phyloP scores from a whole-genome alignment of 2,888 invertebrate genomes.

The Zootermopsis nevadensis region DNA sequence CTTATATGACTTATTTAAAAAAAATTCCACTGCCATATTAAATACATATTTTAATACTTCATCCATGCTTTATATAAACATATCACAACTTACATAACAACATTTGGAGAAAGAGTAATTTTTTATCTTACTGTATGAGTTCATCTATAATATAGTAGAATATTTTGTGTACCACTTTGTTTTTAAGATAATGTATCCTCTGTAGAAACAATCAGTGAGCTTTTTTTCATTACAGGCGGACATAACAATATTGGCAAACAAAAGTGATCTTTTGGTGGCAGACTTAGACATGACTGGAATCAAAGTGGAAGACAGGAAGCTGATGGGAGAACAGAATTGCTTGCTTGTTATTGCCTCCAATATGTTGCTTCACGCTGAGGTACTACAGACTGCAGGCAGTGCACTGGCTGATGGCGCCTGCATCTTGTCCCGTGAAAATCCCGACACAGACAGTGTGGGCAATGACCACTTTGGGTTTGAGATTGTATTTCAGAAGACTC shows the following conservation, averaged over 20 bases:
- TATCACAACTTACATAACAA: not conserved
- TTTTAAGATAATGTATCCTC: too few relatives aligned
- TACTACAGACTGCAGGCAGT: conserved; percentile 65
- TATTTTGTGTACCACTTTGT: not conserved
- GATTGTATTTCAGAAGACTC: conserved; percentile 61
- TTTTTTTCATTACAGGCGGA: conserved; percentile 70
- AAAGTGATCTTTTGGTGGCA: conserved; percentile 60
- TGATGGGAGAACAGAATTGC: conserved; percentile 67
- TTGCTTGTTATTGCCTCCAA: conserved; percentile 68
- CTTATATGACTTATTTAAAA: too few relatives aligned
- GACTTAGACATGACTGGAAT: conserved; percentile 61
- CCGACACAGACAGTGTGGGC: conserved; percentile 65
- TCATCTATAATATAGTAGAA: not conserved
- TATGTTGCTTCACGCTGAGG: conserved; percentile 66
- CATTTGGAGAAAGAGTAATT: not conserved
- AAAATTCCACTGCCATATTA: too few relatives aligned
- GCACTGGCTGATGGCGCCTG: conserved; percentile 71
- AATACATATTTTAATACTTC: too few relatives aligned
- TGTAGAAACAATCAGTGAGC: not conserved
- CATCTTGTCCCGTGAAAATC: conserved; percentile 70
- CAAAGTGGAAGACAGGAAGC: conserved; percentile 70
- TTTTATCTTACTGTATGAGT: not conserved
- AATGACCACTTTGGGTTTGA: conserved; percentile 54
- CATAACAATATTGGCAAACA: conserved; percentile 65
- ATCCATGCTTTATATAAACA: not conserved